Conservation (phyloP, 2,113 vertebrate species). For the Daboia siamensis region DNA sequence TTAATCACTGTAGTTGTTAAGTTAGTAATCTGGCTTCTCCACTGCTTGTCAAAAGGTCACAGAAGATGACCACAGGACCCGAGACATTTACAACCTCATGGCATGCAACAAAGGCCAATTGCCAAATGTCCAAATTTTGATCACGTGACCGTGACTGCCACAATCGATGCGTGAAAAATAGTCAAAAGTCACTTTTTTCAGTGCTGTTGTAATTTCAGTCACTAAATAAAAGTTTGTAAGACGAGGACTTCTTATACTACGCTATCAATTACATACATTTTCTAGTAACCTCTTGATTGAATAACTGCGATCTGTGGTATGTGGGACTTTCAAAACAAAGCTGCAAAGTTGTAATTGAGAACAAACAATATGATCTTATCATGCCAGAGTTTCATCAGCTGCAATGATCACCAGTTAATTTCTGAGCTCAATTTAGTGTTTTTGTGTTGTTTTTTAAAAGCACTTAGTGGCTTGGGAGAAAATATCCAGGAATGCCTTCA, state of each 20-base stretch:
- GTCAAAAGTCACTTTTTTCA: background rate
- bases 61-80: background rate
- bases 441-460: background rate
- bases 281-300: background rate
- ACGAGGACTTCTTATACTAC: background rate
- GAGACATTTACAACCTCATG: background rate
- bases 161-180: background rate
- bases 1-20: background rate
- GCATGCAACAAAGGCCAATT: background rate
- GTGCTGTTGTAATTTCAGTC: background rate
- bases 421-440: background rate
- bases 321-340: background rate
- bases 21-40: background rate
- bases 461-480: background rate
- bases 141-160: background rate
- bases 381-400: background rate
- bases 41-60: background rate
- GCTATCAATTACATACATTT: background rate
- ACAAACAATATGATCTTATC: background rate
- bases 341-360: background rate
- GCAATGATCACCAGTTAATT: background rate
- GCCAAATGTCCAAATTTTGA: background rate
- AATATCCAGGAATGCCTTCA: background rate
- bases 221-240: background rate
- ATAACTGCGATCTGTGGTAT: background rate